Evolutionary conservation across 2,888 invertebrate genomes (phyloP), one percentile per base, ranked within the genome.

Genomic region (Bhutanitis thaidina): DNA sequence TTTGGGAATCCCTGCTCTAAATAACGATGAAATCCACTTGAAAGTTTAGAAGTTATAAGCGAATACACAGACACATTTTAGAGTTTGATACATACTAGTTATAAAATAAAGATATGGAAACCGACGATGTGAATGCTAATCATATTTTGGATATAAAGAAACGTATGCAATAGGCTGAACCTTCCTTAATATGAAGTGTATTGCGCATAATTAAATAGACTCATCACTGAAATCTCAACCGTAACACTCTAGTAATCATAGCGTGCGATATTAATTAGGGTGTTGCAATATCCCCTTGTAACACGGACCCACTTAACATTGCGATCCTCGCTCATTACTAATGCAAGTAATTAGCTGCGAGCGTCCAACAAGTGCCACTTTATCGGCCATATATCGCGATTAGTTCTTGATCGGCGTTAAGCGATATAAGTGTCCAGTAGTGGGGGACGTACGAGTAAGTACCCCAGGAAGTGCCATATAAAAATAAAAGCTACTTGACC

Each of bases 291-390:
- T 29, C 35, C 29, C 63, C 65, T 57, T 60, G 58, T 57, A 57
- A 58, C 54, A 54, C 55, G 45, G 53, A 57, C 53, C 54, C 54
- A 52, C 38, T 62, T 49, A 57, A 56, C 49, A 55, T 55, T 53
- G 56, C 57, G 62, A 58, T 64, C 65, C 67, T 71, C 68, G 62
- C 69, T 80, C 74, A 86, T 87, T 79, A 84, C 78, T 85, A 86
- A 84, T 86, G 76, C 80, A 84, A 62, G 80, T 80, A 80, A 85
- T 85, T 82, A 84, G 74, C 79, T 76, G 77, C 69, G 67, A 77
- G 67, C 56, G 65, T 62, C 69, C 70, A 73, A 75, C 77, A 70
- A 81, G 76, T 77, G 70, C 68, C 64, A 55, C 64, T 74, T 80
- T 79, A 80, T 75, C 67, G 74, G 70, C 83, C 53, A 81, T 87